Evolutionary conservation across 2,888 invertebrate species (phyloP).

Genomic region (Pterostichus madidus): DNA sequence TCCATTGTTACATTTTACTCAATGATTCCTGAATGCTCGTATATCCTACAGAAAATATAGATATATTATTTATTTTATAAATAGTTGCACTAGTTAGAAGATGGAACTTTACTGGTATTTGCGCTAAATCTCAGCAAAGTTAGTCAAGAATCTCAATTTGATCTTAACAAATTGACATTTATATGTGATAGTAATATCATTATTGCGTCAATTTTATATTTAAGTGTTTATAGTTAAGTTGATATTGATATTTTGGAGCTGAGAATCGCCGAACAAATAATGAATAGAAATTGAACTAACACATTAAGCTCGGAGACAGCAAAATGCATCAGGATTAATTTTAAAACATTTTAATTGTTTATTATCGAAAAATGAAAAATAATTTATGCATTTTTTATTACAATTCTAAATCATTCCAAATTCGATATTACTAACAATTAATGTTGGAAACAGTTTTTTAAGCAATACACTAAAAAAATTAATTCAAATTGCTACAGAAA

Average conservation of each 20-base stretch:
- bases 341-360: not conserved
- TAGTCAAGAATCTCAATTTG: conserved; percentile 14
- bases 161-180: conserved; percentile 17
- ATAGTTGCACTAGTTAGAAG: conserved; percentile 23
- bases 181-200: conserved; percentile 39
- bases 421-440: not conserved
- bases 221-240: conserved; percentile 46
- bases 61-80: not conserved
- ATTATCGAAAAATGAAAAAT: not conserved
- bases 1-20: not conserved
- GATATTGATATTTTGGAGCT: conserved; percentile 13
- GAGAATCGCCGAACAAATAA: conserved; percentile 48
- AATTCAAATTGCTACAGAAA: conserved; percentile 35
- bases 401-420: conserved; percentile 28
- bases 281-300: conserved; percentile 6
- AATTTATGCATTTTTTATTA: not conserved
- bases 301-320: conserved; percentile 13
- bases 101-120: conserved; percentile 38
- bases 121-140: not conserved
- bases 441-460: conserved; percentile 15
- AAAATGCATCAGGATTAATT: conserved; percentile 7
- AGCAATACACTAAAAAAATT: conserved; percentile 7
- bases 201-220: conserved; percentile 51
- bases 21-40: conserved; percentile 23
- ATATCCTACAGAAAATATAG: conserved; percentile 19